These are phyloP conservation scores for Omphaloscelis lunosa DNA, from an alignment of 2,888 invertebrate genomes.

Conservation along the genomic window DNA sequence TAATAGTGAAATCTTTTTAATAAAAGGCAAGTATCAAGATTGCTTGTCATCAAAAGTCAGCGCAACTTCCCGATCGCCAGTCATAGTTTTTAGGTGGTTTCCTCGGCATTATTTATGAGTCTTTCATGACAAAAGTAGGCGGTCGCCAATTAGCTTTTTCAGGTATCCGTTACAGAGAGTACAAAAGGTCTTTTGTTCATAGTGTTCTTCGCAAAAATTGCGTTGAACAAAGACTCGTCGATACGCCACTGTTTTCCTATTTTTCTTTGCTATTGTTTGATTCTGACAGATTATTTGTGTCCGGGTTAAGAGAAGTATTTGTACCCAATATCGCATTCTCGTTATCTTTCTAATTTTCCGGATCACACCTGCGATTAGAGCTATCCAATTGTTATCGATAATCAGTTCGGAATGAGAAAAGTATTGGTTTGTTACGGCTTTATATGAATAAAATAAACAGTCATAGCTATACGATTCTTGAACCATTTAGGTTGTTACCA, in stretches of 20 bases:
- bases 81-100: conserved; percentile 53
- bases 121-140: conserved; percentile 45
- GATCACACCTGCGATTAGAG: conserved; percentile 32
- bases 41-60: conserved; percentile 41
- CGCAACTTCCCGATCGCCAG: conserved; percentile 37
- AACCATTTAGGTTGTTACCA: background rate
- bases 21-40: conserved; percentile 35
- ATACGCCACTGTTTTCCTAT: conserved; percentile 82
- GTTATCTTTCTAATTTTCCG: conserved; percentile 54
- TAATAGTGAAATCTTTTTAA: conserved; percentile 13
- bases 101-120: conserved; percentile 45
- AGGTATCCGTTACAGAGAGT: conserved; percentile 61
- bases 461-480: background rate
- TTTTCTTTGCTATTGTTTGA: conserved; percentile 81
- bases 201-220: conserved; percentile 80
- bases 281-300: conserved; percentile 77
- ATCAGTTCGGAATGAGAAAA: conserved; percentile 25
- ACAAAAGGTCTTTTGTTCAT: conserved; percentile 72
- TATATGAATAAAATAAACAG: background rate
- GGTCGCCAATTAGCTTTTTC: conserved; percentile 60
- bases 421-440: background rate
- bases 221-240: conserved; percentile 79
- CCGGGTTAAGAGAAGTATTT: conserved; percentile 72
- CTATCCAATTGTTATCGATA: conserved; percentile 37
- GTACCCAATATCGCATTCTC: conserved; percentile 35